These are phyloP conservation scores for Zonotrichia leucophrys DNA, from an alignment of 2,113 vertebrate species.

Conservation along the genomic window DNA sequence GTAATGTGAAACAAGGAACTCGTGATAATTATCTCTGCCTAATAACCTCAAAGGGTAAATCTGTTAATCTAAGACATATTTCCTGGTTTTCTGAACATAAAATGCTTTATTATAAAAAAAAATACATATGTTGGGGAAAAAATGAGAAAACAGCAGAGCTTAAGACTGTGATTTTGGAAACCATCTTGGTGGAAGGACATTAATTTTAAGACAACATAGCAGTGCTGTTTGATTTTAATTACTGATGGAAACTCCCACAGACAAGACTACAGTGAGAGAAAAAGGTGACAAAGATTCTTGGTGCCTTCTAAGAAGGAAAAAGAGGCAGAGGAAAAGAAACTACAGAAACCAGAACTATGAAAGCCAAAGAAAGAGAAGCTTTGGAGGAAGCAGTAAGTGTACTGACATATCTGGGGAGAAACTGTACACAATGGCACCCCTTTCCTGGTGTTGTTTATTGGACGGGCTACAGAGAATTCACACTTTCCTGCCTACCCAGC, in stretches of 20 bases:
- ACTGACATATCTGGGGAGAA: background rate
- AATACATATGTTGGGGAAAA: background rate
- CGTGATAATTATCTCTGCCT: background rate
- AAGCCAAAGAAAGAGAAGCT: background rate
- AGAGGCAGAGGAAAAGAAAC: background rate
- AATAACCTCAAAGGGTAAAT: background rate
- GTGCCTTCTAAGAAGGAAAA: background rate
- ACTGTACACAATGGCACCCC: rapidly evolving
- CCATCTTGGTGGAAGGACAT: background rate
- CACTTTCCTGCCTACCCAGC: background rate
- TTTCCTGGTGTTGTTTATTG: rapidly evolving
- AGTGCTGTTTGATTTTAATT: background rate
- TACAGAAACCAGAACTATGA: background rate
- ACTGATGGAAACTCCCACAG: background rate
- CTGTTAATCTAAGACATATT: background rate
- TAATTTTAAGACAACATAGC: background rate
- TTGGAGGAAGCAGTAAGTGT: background rate
- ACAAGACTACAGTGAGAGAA: background rate
- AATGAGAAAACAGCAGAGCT: rapidly evolving
- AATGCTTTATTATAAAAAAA: background rate
- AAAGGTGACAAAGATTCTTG: background rate
- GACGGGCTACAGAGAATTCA: background rate
- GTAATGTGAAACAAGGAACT: background rate
- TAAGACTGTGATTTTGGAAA: background rate
- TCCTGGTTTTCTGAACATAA: background rate